Evolutionary conservation across 2,797 vertebrate genomes (phyloP).

Genomic region (Dromococcyx pavoninus): DNA sequence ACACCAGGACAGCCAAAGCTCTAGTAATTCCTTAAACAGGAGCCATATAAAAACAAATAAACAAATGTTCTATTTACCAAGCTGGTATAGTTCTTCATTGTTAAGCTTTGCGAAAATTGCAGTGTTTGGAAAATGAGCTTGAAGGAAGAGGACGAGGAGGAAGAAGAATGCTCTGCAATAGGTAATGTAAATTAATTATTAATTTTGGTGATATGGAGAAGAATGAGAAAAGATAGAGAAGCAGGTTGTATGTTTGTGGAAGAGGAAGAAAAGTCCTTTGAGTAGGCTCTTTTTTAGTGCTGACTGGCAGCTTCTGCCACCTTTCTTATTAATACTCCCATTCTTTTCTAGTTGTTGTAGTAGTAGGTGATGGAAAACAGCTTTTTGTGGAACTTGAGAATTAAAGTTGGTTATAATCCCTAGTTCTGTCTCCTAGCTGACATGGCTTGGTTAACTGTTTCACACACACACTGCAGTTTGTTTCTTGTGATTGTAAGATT

Average conservation of each 20-base stretch:
- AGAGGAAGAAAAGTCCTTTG: neutral
- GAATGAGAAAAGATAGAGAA: neutral
- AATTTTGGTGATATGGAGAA: neutral
- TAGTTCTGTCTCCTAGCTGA: neutral
- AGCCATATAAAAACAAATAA: neutral
- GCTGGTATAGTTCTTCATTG: neutral
- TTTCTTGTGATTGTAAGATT: neutral
- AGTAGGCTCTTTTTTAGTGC: neutral
- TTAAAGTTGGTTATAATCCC: neutral
- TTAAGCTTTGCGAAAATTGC: neutral
- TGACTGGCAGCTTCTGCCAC: neutral
- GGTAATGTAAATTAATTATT: constrained; percentile 5
- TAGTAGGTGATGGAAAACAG: neutral
- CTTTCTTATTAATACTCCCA: neutral
- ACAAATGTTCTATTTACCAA: neutral
- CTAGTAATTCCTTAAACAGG: neutral
- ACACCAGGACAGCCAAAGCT: neutral
- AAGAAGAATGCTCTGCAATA: constrained; percentile 6
- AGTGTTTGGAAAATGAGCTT: neutral
- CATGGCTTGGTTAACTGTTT: neutral
- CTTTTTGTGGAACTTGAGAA: neutral
- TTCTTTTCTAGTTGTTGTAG: neutral
- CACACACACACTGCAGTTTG: neutral
- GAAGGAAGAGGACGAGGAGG: neutral
- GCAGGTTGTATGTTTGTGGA: neutral